Evolutionary conservation across 2,113 vertebrate genomes (phyloP).

Genomic region (Zosterops hypoxanthus): DNA sequence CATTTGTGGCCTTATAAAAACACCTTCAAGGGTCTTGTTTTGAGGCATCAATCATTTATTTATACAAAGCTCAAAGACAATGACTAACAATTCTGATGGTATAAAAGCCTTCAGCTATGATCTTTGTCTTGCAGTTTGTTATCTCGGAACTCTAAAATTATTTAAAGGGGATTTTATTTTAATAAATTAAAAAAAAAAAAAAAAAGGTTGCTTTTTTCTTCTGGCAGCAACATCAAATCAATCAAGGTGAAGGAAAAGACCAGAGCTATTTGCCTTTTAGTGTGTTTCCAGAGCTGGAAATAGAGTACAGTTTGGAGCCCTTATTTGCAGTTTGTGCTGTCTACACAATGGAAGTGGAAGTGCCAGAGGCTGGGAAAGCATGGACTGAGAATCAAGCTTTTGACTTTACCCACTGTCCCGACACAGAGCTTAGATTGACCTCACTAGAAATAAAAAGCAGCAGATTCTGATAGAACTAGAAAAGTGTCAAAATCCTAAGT

Average conservation of each 20-base stretch:
- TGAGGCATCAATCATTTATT: conserved; percentile 81
- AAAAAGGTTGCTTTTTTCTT: neutral
- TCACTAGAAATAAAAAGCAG: neutral
- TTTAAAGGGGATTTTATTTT: conserved; percentile 67
- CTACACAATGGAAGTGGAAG: neutral
- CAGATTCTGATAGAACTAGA: neutral
- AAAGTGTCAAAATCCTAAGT: neutral
- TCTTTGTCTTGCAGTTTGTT: conserved; percentile 71
- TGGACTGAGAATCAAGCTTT: neutral
- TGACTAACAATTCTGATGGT: conserved; percentile 71
- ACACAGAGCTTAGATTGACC: neutral
- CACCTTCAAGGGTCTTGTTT: conserved; percentile 80
- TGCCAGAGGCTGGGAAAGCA: neutral
- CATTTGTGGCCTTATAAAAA: conserved; percentile 84
- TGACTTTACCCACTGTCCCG: neutral
- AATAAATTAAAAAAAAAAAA: neutral
- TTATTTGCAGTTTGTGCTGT: conserved; percentile 18
- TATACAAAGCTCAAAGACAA: conserved; percentile 74
- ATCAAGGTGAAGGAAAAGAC: conserved; percentile 65
- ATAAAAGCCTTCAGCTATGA: conserved; percentile 67
- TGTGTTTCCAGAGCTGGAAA: conserved; percentile 14
- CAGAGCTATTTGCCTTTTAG: neutral
- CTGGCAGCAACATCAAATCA: conserved; percentile 68
- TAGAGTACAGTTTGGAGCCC: neutral
- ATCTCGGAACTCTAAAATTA: conserved; percentile 64